Evolutionary conservation across 2,113 vertebrate species (phyloP), one percentile per base, ranked within the genome.

Genomic region (Syrrhaptes paradoxus): DNA sequence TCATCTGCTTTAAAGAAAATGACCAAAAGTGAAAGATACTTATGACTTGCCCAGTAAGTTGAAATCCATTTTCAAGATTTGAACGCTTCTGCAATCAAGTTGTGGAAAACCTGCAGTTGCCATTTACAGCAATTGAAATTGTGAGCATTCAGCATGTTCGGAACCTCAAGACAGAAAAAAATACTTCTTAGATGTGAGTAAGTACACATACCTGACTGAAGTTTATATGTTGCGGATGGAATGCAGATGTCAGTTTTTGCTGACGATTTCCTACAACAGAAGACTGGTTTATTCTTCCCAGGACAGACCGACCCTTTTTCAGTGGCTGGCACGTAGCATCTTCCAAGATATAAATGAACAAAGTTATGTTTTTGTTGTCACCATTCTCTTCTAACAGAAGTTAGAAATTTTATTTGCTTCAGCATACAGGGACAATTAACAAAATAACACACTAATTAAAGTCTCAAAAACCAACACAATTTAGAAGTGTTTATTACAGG

Each of bases 221-320:
- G 97, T 98, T 98, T 71, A 98, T 96, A 58, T 98, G 98, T 89
- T 98, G 99, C 96, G 98, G 99, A 97, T 99, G 99, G 98, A 99
- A 99, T 98, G 98, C 98, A 96, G 98, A 98, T 89, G 98, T 79
- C 93, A 98, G 93, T 98, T 99, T 99, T 92, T 99, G 99, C 65
- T 98, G 99, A 91, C 98, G 98, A 98, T 97, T 98, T 96, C 99
- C 98, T 82, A 93, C 92, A 58, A 93, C 55, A 74, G 98, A 98
- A 97, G 98, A 98, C 78, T 98, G 99, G 94, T 98, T 98, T 70
- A 97, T 97, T 89, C 98, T 99, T 85, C 98, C 98, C 90, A 97
- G 98, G 93, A 97, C 96, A 97, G 98, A 98, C 61, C 98, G 98
- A 79, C 99, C 98, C 98, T 98, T 99, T 96, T 97, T 97, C 95